Base-by-base conservation (phyloP, 2,888 invertebrate genomes). In the Temnothorax ravouxi region DNA sequence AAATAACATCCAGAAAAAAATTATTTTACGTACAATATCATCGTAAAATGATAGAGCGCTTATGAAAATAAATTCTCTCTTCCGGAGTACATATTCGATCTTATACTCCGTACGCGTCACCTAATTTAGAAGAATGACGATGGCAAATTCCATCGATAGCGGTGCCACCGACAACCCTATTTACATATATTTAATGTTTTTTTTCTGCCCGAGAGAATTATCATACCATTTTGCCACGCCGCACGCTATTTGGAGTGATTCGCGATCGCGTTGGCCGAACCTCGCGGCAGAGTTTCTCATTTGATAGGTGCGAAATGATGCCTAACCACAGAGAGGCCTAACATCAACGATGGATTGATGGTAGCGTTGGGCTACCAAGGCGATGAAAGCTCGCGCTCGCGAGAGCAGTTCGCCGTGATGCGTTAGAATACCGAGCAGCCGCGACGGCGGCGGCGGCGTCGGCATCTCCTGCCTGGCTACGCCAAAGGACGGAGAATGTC, bases 401-500 rank as follows among this genome's bases (percentile, higher is more conserved):
- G 18, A 50, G 64, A 59, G 41, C 66, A 66, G 76, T 21, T 38
- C 34, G n/a, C 69, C 71, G 81, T 66, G 81, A 52, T 74, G 59
- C 25, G 88, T 71, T 81, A 66, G 67, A 77, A 67, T 77, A 66
- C 79, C 84, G 84, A 82, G 34, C 56, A 29, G 54, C 79, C 41
- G 52, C 62, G 64, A 44, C 76, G 59, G 52, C 47, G 54, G 52
- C 47, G 54, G 52, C 41, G 80, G 44, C 62, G 34, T 67, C 83
- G 79, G 84, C 86, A 83, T 77, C 90, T 59, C 11, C 52, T 50
- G 66, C n/a, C 54, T 76, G 72, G 64, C 47, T 64, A 62, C 56
- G 67, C 82, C 84, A 86, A 87, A 83, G 87, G 87, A 81, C 87
- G 74, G 85, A 79, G 84, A 88, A 87, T 85, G 77, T 79, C 80